Conservation (phyloP, 2,888 invertebrate species). For the Pachliopta kotzebuea region DNA sequence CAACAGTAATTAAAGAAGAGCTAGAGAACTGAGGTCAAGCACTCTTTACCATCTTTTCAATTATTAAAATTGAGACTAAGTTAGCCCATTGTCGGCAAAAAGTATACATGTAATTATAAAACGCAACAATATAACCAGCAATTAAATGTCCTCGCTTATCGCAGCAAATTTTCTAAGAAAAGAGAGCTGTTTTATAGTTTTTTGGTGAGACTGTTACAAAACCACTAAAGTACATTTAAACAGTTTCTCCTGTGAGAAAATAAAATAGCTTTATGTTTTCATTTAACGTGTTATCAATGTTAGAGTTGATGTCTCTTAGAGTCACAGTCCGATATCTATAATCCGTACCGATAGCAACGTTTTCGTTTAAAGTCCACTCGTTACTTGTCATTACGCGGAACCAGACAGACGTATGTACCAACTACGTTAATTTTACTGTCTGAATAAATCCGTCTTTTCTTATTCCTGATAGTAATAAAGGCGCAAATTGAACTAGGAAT, state of each 20-base stretch:
- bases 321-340: slow-evolving; percentile 54
- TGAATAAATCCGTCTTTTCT: slow-evolving; percentile 23
- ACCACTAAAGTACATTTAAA: background rate
- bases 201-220: background rate
- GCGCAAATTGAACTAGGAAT: slow-evolving; percentile 39
- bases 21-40: too few relatives aligned
- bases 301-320: slow-evolving; percentile 44
- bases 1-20: too few relatives aligned
- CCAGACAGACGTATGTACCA: slow-evolving; percentile 61
- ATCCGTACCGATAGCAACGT: slow-evolving; percentile 63
- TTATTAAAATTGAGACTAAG: too few relatives aligned
- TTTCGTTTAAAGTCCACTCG: slow-evolving; percentile 69
- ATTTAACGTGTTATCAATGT: slow-evolving; percentile 15
- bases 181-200: too few relatives aligned
- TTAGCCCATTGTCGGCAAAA: too few relatives aligned
- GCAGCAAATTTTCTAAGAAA: too few relatives aligned
- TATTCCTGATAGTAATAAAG: slow-evolving; percentile 39
- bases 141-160: too few relatives aligned
- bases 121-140: too few relatives aligned
- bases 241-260: background rate
- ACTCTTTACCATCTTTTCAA: too few relatives aligned
- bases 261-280: slow-evolving; percentile 1
- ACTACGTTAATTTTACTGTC: slow-evolving; percentile 38
- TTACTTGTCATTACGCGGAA: slow-evolving; percentile 69
- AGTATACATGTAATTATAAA: too few relatives aligned